Evolutionary conservation across 2,113 vertebrate genomes (phyloP), one percentile per base, ranked within the genome.

Genomic region (Phalacrocorax aristotelis): DNA sequence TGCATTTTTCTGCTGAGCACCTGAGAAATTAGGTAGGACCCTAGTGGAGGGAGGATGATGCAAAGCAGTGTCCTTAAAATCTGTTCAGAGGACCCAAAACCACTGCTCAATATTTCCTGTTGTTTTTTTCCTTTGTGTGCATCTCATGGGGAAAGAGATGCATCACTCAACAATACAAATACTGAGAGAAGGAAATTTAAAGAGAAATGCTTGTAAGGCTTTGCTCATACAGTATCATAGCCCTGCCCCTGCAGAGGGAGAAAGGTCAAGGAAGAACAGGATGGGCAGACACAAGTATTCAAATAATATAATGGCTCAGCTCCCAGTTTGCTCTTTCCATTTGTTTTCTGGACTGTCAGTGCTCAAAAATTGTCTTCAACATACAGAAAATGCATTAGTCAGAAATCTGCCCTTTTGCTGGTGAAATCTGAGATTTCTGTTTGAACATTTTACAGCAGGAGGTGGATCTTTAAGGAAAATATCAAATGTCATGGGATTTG

Each of bases 401-500:
- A 60, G 42, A 61, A 92, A 54, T 11, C 32, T 2, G 25, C 30
- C 12, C 34, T 69, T 62, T 83, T n/a, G 48, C 29, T 70, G 34
- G 17, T 23, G 25, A 61, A 87, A 87, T 42, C 36, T 36, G 40
- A 52, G 61, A 10, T 49, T 85, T 82, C 61, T 14, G 7, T 65
- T 17, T 21, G 10, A 26, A 40, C 1, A 1, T 75, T 74, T 83
- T 4, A 1, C 48, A 60, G 64, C 2, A 2, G 82, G 61, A 89
- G 27, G 13, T 38, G 32, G 19, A 16, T 29, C 40, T 90, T 75
- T 15, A 57, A 38, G n/a, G 72, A n/a, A 86, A 60, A 90, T 23
- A 42, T 4, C 40, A 38, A 44, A 52, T 36, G 4, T 51, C n/a
- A 9, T 0, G 1, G 27, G 13, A 29, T 82, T 75, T 60, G 48